phyloP scores from a whole-genome alignment of 2,113 vertebrate genomes.

The Corythaixoides concolor region DNA sequence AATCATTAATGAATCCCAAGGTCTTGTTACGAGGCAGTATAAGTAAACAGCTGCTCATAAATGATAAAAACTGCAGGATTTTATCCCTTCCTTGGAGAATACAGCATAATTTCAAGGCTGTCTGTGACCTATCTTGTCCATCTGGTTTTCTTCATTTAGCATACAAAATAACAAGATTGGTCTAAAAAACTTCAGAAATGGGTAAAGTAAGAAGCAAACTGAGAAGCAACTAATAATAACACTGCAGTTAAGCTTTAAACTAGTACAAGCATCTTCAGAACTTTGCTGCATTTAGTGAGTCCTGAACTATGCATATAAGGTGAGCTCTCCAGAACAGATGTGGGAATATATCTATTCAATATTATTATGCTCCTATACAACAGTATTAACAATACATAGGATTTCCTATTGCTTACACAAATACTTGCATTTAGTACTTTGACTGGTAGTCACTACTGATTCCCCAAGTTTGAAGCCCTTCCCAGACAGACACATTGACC shows the following conservation, averaged over 20 bases:
- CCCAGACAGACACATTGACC: neutral
- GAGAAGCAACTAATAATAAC: neutral
- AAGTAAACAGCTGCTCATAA: constrained; percentile 3
- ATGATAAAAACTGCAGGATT: neutral
- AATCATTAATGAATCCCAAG: neutral
- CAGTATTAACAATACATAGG: accelerated
- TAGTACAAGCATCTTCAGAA: neutral
- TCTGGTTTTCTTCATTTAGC: neutral
- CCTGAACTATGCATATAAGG: neutral
- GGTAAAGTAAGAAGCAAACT: neutral
- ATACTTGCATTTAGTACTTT: neutral
- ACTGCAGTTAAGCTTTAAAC: neutral
- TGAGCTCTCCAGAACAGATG: neutral
- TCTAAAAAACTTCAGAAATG: neutral
- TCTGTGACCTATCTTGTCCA: neutral
- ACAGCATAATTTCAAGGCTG: neutral
- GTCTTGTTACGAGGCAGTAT: constrained; percentile 2
- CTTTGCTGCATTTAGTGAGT: neutral
- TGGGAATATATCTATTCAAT: neutral
- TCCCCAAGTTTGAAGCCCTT: neutral
- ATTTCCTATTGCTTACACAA: neutral
- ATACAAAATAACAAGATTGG: neutral
- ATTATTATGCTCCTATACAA: neutral
- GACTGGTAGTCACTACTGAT: neutral
- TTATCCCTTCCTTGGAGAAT: neutral